phyloP scores from a whole-genome alignment of 2,888 invertebrate species.

The Monoplex corrugatus region DNA sequence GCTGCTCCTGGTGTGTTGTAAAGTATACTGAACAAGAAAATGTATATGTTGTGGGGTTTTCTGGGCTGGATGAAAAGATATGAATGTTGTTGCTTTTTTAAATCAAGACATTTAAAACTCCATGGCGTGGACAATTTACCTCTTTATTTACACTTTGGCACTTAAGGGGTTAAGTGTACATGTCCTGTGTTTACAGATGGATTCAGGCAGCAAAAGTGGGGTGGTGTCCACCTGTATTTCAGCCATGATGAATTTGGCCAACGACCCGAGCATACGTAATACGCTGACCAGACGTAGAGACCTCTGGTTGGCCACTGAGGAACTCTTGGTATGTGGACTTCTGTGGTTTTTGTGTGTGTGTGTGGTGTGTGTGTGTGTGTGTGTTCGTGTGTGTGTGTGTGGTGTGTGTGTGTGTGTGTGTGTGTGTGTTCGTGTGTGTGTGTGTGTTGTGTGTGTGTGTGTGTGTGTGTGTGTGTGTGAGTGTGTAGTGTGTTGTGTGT shows the following conservation, averaged over 20 bases:
- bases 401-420: not conserved
- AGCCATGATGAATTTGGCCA: constrained; percentile 73
- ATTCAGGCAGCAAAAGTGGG: constrained; percentile 57
- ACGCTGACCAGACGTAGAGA: constrained; percentile 65
- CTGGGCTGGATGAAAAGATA: too few species aligned
- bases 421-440: not conserved
- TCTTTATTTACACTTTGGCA: too few species aligned
- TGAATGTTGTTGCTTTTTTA: too few species aligned
- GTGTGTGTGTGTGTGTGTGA: not conserved
- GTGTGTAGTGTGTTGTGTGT: not conserved
- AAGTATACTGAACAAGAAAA: too few species aligned
- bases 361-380: not conserved
- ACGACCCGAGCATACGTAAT: constrained; percentile 66
- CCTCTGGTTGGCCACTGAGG: constrained; percentile 70
- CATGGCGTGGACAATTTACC: too few species aligned
- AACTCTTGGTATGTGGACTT: constrained; percentile 66
- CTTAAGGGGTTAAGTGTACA: too few species aligned
- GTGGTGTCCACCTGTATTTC: constrained; percentile 65
- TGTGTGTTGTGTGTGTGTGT: not conserved
- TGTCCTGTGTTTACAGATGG: constrained; percentile 56
- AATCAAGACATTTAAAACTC: too few species aligned
- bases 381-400: too few species aligned
- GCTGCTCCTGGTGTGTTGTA: too few species aligned
- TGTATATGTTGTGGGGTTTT: too few species aligned
- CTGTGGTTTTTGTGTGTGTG: not conserved